A percentile compares a stretch with the other conserved stretches of the same genome.
Evolutionary conservation across 1,140 invertebrate species (phyloP).

Genomic region (Andrena cerasifolii): DNA sequence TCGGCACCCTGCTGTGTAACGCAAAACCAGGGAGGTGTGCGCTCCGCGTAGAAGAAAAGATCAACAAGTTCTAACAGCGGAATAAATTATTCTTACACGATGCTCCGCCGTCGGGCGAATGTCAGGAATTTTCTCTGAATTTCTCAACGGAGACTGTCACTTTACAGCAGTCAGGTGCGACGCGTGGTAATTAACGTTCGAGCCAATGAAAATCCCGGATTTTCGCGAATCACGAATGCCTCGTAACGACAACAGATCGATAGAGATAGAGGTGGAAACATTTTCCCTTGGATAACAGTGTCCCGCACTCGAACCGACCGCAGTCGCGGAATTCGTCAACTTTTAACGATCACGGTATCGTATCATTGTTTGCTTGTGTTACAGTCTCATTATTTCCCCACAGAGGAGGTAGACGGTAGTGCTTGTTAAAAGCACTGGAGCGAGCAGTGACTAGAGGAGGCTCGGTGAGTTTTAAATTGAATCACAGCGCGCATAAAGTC

Average conservation of each 20-base stretch:
- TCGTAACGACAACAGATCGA: constrained; percentile 12
- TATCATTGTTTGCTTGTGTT: constrained; percentile 47
- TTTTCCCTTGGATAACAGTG: constrained; percentile 21
- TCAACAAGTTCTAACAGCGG: too few species aligned
- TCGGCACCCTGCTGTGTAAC: constrained; percentile 5
- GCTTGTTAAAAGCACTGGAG: constrained; percentile 46
- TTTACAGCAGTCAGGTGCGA: not conserved
- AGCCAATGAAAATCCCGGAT: constrained; percentile 13
- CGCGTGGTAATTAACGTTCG: constrained; percentile 1
- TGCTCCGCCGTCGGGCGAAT: not conserved
- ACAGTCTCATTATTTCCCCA: constrained; percentile 46
- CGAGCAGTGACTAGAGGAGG: constrained; percentile 15
- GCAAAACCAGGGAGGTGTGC: too few species aligned
- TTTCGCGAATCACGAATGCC: not conserved
- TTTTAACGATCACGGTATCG: constrained; percentile 50
- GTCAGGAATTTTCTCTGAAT: constrained; percentile 4
- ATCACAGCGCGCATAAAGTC: constrained; percentile 29
- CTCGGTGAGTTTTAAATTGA: constrained; percentile 42
- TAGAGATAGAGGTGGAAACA: constrained; percentile 14
- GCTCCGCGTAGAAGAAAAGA: too few species aligned
- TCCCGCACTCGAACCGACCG: constrained; percentile 19
- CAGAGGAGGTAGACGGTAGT: constrained; percentile 8
- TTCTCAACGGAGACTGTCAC: constrained; percentile 12
- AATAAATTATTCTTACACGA: not conserved
- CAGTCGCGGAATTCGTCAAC: constrained; percentile 36